Conservation (phyloP, 2,113 vertebrate genomes). For the Romanogobio albipinnatus region DNA sequence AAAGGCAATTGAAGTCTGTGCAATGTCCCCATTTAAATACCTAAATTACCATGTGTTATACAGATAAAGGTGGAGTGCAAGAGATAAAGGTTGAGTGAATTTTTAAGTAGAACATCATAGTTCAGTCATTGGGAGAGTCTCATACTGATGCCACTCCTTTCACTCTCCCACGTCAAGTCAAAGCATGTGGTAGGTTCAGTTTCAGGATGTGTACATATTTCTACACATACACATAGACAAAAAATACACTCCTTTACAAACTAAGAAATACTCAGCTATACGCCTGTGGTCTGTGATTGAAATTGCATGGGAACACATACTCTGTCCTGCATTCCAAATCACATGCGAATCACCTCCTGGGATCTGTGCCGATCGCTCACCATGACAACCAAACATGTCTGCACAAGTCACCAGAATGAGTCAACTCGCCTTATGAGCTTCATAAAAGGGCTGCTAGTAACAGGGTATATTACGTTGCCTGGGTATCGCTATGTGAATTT, state of each 20-base stretch:
- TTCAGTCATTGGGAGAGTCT: slow-evolving; percentile 25
- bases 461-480: not conserved
- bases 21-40: too few relatives aligned
- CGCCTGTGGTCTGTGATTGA: slow-evolving; percentile 1
- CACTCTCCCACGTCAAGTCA: slow-evolving; percentile 3
- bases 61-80: not conserved
- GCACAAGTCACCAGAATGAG: slow-evolving; percentile 40
- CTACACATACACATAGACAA: not conserved
- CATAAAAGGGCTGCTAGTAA: slow-evolving; percentile 25
- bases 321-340: slow-evolving; percentile 31
- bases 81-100: not conserved
- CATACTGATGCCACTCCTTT: slow-evolving; percentile 13
- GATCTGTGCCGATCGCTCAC: slow-evolving; percentile 26
- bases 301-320: slow-evolving; percentile 4
- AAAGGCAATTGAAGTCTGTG: too few relatives aligned
- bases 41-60: too few relatives aligned
- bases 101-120: not conserved
- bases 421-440: not conserved
- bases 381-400: slow-evolving; percentile 49
- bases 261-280: not conserved
- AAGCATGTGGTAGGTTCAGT: not conserved
- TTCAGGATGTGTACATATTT: not conserved
- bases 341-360: slow-evolving; percentile 12
- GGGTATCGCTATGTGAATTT: not conserved
- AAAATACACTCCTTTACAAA: not conserved